A percentile compares a stretch with the other conserved stretches of the same genome.
These are phyloP conservation scores for Acronicta leporina DNA, from an alignment of 2,888 invertebrate genomes.

Conservation along the genomic window DNA sequence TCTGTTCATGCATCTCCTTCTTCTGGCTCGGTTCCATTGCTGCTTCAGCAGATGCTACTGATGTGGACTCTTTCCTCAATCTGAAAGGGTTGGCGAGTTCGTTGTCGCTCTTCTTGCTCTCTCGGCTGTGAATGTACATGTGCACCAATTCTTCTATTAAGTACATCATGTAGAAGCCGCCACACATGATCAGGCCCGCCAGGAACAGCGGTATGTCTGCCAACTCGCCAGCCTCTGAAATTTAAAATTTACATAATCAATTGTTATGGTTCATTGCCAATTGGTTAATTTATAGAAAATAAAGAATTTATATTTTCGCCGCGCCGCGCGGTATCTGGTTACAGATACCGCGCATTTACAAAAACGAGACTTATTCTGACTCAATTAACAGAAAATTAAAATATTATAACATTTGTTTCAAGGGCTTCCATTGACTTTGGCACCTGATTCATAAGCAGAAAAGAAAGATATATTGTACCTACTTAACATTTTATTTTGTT, in stretches of 20 bases:
- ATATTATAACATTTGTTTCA: too few relatives aligned
- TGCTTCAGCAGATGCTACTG: constrained; percentile 17
- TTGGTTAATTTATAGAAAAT: too few relatives aligned
- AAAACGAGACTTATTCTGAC: too few relatives aligned
- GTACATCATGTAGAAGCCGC: constrained; percentile 93
- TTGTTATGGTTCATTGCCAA: too few relatives aligned
- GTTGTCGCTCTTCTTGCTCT: constrained; percentile 72
- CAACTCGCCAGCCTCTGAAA: constrained; percentile 81
- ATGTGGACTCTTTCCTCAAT: constrained; percentile 64
- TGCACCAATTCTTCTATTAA: constrained; percentile 94
- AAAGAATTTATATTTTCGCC: too few relatives aligned
- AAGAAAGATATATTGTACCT: too few relatives aligned
- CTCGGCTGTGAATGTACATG: constrained; percentile 89
- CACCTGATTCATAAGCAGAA: too few relatives aligned
- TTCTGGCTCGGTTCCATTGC: constrained; percentile 8
- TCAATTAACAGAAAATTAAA: too few relatives aligned
- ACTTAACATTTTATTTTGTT: too few relatives aligned
- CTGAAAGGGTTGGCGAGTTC: constrained; percentile 77
- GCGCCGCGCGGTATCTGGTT: too few relatives aligned
- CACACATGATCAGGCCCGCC: constrained; percentile 93
- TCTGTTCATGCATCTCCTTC: constrained; percentile 56
- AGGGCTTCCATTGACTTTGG: too few relatives aligned
- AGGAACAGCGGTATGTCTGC: constrained; percentile 90
- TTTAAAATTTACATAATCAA: constrained; percentile 4
- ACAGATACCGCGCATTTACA: too few relatives aligned